Evolutionary conservation across 2,888 invertebrate species (phyloP).

Genomic region (Melanostoma scalare): DNA sequence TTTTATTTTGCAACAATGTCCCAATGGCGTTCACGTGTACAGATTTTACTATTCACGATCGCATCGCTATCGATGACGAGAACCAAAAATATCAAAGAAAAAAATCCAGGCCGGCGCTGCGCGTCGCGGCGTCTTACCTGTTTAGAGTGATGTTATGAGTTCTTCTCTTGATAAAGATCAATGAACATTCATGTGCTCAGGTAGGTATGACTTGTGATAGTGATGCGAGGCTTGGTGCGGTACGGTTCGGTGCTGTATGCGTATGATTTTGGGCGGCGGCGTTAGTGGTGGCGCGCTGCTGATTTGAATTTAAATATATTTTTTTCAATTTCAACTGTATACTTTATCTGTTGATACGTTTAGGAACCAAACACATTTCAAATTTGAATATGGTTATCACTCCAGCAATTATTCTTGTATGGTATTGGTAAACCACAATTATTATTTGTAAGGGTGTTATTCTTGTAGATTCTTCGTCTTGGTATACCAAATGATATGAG

Average conservation of each 20-base stretch:
- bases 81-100: slow-evolving; percentile 32
- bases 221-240: no score
- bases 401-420: slow-evolving; percentile 45
- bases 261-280: no score
- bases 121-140: slow-evolving; percentile 60
- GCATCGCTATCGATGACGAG: slow-evolving; percentile 42
- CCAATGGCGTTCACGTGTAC: slow-evolving; percentile 43
- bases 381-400: slow-evolving; percentile 66
- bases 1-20: slow-evolving; percentile 46
- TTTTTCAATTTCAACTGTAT: slow-evolving; percentile 48
- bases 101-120: not conserved
- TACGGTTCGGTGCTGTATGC: slow-evolving; percentile 1
- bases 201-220: no score
- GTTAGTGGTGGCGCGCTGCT: slow-evolving; percentile 24
- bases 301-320: slow-evolving; percentile 43
- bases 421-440: slow-evolving; percentile 46
- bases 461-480: slow-evolving; percentile 37
- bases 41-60: slow-evolving; percentile 31
- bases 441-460: slow-evolving; percentile 61
- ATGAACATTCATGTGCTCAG: slow-evolving; percentile 57
- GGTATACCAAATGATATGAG: slow-evolving; percentile 6
- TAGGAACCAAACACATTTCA: slow-evolving; percentile 66
- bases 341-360: slow-evolving; percentile 62
- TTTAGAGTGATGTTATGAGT: slow-evolving; percentile 48
- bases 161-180: slow-evolving; percentile 58